Evolutionary conservation across 2,113 vertebrate genomes (phyloP), one percentile per base, ranked within the genome.

Genomic region (Crocuta crocuta): DNA sequence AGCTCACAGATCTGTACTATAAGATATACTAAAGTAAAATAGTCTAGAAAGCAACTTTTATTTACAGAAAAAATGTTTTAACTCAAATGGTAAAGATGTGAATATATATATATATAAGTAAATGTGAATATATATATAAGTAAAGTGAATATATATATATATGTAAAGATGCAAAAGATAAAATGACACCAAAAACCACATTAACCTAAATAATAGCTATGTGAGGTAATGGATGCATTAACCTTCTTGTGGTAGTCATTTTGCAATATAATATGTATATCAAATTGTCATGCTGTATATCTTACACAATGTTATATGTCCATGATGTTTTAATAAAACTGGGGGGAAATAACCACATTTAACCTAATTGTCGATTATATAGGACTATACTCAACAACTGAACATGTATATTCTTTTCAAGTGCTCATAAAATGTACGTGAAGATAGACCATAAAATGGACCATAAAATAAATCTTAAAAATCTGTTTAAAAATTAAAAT

Each of bases 401-500:
- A 93, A 55, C 17, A 91, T 21, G 13, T 6, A 79, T 68, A 55
- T 65, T 61, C 7, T 74, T 89, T 93, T 89, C 31, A 90, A 76
- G 28, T 31, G 16, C 7, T 85, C 31, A 66, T 70, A 95, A 95
- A 86, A 87, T 90, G 65, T 65, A 91, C 74, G 39, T 70, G 17
- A 81, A 83, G 16, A 80, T 17, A 86, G 24, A 73, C 31, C 31
- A 79, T 43, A 78, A 4, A 2, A 76, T 55, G 13, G 0, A 50
- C 8, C 24, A 78, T 43, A 84, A 91, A 86, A 86, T 76, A 88
- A 95, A 91, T 90, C 9, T 92, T 70, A 16, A 48, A 96, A 76
- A 61, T 48, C 31, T 53, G 61, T 82, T 33, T 31, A 84, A 90
- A 88, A 7, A n/a, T 16, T 50, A 17, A 94, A 39, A 95, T 78